Evolutionary conservation across 2,113 vertebrate genomes (phyloP).

Genomic region (Epinephelus fuscoguttatus): DNA sequence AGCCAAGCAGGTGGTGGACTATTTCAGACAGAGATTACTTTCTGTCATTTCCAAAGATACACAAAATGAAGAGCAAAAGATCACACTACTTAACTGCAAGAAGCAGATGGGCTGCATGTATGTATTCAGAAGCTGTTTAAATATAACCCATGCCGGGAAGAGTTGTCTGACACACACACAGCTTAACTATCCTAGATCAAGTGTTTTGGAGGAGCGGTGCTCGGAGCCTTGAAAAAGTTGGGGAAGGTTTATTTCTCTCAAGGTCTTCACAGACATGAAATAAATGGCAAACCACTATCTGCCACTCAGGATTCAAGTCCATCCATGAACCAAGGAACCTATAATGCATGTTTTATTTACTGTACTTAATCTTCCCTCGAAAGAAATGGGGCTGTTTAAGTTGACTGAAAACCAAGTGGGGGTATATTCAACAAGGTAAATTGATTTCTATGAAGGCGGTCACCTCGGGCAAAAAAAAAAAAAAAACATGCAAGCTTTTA

Average conservation of each 20-base stretch:
- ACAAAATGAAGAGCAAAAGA: constrained; percentile 2
- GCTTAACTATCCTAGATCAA: not conserved
- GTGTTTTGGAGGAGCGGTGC: not conserved
- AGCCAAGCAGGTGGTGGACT: constrained; percentile 38
- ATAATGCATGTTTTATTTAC: constrained; percentile 18
- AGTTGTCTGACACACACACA: not conserved
- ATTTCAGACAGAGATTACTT: not conserved
- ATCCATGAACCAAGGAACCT: not conserved
- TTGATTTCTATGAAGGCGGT: constrained; percentile 1
- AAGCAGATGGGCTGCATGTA: constrained; percentile 8
- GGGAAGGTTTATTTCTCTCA: not conserved
- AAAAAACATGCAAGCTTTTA: not conserved
- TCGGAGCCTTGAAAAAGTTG: not conserved
- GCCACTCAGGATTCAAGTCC: not conserved
- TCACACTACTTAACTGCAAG: not conserved
- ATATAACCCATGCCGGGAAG: not conserved
- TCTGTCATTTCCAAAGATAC: not conserved
- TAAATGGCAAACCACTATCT: not conserved
- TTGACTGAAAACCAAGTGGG: not conserved
- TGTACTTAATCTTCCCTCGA: constrained; percentile 23
- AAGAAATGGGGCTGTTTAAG: not conserved
- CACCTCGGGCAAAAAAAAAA: not conserved
- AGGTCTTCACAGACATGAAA: not conserved
- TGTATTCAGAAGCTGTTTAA: not conserved
- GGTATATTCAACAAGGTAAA: not conserved